Conservation (phyloP, 2,888 invertebrate genomes). For the Phrixothrix hirtus region DNA sequence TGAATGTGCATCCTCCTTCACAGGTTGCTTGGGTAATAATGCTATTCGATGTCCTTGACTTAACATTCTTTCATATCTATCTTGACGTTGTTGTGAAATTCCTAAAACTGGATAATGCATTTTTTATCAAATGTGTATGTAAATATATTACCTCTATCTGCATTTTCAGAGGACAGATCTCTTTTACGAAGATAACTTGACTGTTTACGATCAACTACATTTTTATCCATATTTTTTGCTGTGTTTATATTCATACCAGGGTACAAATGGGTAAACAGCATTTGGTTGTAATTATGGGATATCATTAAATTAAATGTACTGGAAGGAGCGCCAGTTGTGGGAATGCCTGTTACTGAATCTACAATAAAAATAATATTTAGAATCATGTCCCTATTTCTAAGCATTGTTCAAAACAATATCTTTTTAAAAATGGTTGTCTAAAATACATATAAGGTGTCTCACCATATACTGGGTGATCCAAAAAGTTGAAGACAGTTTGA, state of each 20-base stretch:
- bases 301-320: slow-evolving; percentile 63
- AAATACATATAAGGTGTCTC: too few relatives aligned
- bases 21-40: slow-evolving; percentile 50
- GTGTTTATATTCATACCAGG: slow-evolving; percentile 58
- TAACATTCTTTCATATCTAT: slow-evolving; percentile 54
- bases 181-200: slow-evolving; percentile 42
- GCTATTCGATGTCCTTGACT: slow-evolving; percentile 51
- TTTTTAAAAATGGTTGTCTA: too few relatives aligned
- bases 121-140: neutral
- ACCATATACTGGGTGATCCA: too few relatives aligned
- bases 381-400: too few relatives aligned
- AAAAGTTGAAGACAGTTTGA: too few relatives aligned
- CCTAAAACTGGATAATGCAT: slow-evolving; percentile 8
- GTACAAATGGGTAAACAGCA: slow-evolving; percentile 75
- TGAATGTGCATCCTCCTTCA: slow-evolving; percentile 48
- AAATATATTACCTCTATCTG: slow-evolving; percentile 13
- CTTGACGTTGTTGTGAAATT: slow-evolving; percentile 42
- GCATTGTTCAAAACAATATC: too few relatives aligned
- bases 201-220: slow-evolving; percentile 40
- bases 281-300: slow-evolving; percentile 76
- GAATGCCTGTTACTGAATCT: slow-evolving; percentile 77
- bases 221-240: slow-evolving; percentile 17
- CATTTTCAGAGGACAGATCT: slow-evolving; percentile 42
- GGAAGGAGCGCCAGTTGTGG: slow-evolving; percentile 66
- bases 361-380: slow-evolving; percentile 33